Base-by-base conservation (phyloP, 2,113 vertebrate genomes). In the Leiothrix lutea region DNA sequence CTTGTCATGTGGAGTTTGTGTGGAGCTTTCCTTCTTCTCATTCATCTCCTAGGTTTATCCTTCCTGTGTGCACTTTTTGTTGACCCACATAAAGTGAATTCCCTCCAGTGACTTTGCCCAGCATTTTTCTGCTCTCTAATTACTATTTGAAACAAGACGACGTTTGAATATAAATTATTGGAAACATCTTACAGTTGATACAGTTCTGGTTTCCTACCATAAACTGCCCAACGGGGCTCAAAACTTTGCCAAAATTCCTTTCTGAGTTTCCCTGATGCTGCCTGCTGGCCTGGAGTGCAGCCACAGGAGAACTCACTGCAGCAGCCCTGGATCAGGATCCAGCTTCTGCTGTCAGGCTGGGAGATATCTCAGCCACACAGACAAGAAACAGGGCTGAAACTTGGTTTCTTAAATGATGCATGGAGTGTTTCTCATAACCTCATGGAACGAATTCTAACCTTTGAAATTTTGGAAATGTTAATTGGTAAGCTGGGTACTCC, bases 391-490 rank as follows among this genome's bases (percentile, higher is more conserved):
- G 19, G 67, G n/a, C 47, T 70, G 47, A 6, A 86, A 64, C 29
- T 67, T 62, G 29, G 8, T 77, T 64, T 71, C 57, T 69, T 64
- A 58, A 88, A 92, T 51, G 70, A 81, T 53, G n/a, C 33, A 29
- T 69, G 54, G 50, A 77, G 69, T 24, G 15, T 80, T 93, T 94
- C 60, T 91, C 69, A 42, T 56, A 61, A 71, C 61, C 85, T 91
- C 33, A 61, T 19, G 26, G 31, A 79, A 20, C 33, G 36, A 77
- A 45, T 45, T 71, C 51, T 74, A 91, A 92, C 54, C 67, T 93
- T 88, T 96, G 54, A 73, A 91, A 77, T 84, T 79, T 35, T 53
- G 51, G 93, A 93, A 96, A 95, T 94, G 72, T 57, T 92, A 93
- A 94, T 94, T 85, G 80, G 60, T 67, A 91, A 88, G 38, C 23